Base-by-base conservation (phyloP, 2,797 vertebrate genomes). In the Columba guinea region DNA sequence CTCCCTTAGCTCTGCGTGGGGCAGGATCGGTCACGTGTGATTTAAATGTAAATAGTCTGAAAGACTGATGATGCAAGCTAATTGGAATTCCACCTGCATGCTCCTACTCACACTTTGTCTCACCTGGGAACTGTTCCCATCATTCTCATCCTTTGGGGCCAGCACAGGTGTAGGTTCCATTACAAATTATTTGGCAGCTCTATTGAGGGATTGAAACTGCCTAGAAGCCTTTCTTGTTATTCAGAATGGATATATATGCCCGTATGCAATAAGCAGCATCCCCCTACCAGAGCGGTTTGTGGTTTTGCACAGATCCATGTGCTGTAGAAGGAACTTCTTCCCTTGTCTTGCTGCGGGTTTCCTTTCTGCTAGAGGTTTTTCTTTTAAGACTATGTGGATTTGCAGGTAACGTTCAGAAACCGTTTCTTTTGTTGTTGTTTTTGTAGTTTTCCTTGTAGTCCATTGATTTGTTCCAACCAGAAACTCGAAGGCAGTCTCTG, bases 401-500 rank as follows among this genome's bases (percentile, higher is more conserved):
- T 77, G 26, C 70, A 87, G 83, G 85, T 88, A 89, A 70, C 53
- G 5, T 83, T 87, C 84, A 74, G 68, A 89, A 93, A 87, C 41
- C 24, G 19, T 86, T 87, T 68, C 41, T 84, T 92, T 87, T 96
- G 79, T 78, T 79, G 77, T 52, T 87, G 81, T 76, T 89, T 95
- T 91, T 94, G 86, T 87, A 85, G 68, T 95, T 94, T 95, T 87
- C 71, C 86, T 92, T 87, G 90, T 92, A 92, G 76, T 52, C 91
- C 76, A 91, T 90, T 78, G 92, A 87, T 87, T 77, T 92, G 78
- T 90, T 91, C 87, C 92, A 93, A 92, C 85, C 77, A 84, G 94
- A 94, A 94, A 60, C 94, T 91, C 89, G 53, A 87, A 96, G 90
- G 78, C 88, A 90, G 48, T 63, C 91, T 93, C 86, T 24, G 88